Conservation (phyloP, 2,888 invertebrate species). For the Osmoderma eremita region DNA sequence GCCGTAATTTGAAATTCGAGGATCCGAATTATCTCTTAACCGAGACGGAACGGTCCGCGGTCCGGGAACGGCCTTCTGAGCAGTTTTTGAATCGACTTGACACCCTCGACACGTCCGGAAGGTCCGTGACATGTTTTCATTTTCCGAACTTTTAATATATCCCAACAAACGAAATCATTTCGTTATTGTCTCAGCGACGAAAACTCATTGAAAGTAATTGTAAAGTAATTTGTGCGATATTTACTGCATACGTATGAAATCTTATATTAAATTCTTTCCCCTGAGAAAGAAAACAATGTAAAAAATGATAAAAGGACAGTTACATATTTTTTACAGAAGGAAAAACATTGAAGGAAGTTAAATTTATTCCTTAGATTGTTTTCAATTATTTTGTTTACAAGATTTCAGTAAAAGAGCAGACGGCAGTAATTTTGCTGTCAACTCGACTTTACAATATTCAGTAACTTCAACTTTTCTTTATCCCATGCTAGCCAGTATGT, state of each 20-base stretch:
- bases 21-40: slow-evolving; percentile 37
- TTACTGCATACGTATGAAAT: neutral
- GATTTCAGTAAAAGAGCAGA: too few relatives aligned
- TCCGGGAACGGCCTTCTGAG: slow-evolving; percentile 20
- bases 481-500: too few relatives aligned
- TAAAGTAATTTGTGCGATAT: slow-evolving; percentile 17
- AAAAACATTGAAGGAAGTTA: too few relatives aligned
- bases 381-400: too few relatives aligned
- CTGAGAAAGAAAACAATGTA: too few relatives aligned
- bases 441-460: too few relatives aligned
- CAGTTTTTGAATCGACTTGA: slow-evolving; percentile 36
- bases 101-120: slow-evolving; percentile 26
- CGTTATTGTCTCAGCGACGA: slow-evolving; percentile 6
- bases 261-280: neutral
- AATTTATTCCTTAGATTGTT: too few relatives aligned
- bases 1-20: slow-evolving; percentile 35
- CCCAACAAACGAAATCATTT: slow-evolving; percentile 21
- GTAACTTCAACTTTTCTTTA: too few relatives aligned
- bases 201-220: slow-evolving; percentile 28
- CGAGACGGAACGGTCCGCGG: slow-evolving; percentile 6
- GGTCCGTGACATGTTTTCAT: slow-evolving; percentile 37
- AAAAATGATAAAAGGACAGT: too few relatives aligned
- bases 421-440: too few relatives aligned
- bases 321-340: too few relatives aligned
- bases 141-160: slow-evolving; percentile 28